Conservation (phyloP, 2,797 vertebrate genomes). For the Rhincodon typus region DNA sequence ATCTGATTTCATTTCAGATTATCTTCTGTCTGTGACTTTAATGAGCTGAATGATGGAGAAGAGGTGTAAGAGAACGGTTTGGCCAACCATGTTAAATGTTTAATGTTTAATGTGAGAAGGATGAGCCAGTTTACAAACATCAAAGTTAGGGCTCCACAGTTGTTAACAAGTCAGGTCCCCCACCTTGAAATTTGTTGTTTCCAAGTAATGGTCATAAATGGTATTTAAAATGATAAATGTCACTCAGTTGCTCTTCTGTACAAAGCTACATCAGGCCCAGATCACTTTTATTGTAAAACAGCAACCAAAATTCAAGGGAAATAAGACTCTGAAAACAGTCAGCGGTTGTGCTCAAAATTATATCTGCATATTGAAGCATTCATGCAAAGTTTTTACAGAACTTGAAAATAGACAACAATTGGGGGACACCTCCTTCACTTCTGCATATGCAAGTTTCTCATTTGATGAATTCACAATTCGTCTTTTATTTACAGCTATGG, state of each 20-base stretch:
- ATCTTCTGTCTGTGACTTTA: too few relatives aligned
- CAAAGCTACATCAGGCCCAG: background rate
- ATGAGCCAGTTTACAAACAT: background rate
- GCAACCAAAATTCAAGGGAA: background rate
- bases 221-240: too few relatives aligned
- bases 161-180: background rate
- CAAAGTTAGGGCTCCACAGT: background rate
- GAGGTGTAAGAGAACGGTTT: background rate
- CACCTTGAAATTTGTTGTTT: background rate
- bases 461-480: background rate
- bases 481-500: background rate
- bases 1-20: too few relatives aligned
- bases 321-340: background rate
- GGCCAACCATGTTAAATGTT: background rate
- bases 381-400: slow-evolving; percentile 1
- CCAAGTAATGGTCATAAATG: background rate
- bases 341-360: too few relatives aligned
- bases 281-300: background rate
- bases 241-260: background rate
- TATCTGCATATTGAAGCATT: background rate
- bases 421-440: background rate
- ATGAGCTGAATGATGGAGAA: background rate
- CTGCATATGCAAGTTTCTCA: background rate
- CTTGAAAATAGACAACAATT: too few relatives aligned
- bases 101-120: background rate